Conservation (phyloP, 1,140 invertebrate species). For the Myzus persicae region DNA sequence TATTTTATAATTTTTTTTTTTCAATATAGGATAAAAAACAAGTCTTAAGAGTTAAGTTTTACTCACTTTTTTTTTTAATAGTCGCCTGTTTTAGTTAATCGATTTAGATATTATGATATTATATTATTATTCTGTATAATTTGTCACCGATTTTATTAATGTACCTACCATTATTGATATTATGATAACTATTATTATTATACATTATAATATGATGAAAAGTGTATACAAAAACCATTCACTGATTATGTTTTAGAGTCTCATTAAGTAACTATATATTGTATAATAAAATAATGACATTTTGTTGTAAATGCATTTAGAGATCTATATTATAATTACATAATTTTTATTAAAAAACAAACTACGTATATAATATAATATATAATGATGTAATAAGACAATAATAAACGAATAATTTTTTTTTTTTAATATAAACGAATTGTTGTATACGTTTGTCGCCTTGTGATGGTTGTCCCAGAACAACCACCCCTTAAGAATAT, state of each 20-base stretch:
- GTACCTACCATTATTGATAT: conserved; percentile 13
- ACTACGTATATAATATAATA: neutral
- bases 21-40: neutral
- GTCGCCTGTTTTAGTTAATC: neutral
- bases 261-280: neutral
- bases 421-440: neutral
- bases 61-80: neutral
- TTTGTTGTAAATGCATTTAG: conserved; percentile 37
- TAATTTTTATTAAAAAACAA: too few relatives aligned
- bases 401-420: conserved; percentile 35
- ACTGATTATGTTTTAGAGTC: neutral
- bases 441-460: neutral
- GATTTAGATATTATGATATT: conserved; percentile 11
- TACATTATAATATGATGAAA: neutral
- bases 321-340: neutral
- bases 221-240: neutral
- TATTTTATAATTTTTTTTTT: neutral
- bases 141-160: conserved; percentile 5
- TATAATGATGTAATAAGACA: conserved; percentile 29
- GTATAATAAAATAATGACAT: neutral
- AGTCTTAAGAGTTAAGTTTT: neutral
- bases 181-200: neutral
- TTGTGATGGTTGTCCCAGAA: neutral
- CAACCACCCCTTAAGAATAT: neutral
- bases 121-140: neutral